Evolutionary conservation across 2,888 invertebrate species (phyloP).

Genomic region (Phyllotreta cruciferae): DNA sequence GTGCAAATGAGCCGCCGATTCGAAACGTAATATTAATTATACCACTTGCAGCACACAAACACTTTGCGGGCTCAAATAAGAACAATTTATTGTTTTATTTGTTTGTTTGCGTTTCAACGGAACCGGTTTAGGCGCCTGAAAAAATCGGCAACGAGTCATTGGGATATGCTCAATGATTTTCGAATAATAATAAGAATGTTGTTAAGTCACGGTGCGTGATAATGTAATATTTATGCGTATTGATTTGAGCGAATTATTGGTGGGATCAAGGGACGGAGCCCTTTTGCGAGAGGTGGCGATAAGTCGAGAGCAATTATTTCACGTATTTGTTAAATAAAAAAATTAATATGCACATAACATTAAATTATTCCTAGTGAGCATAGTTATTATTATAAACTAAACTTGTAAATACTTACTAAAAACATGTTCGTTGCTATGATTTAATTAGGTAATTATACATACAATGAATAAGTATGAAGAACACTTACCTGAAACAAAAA

Average conservation of each 20-base stretch:
- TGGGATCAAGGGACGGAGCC: too few species aligned
- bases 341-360: too few species aligned
- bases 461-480: too few species aligned
- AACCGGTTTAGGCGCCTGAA: conserved; percentile 32
- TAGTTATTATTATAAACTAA: too few species aligned
- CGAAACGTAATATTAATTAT: conserved; percentile 33
- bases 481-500: too few species aligned
- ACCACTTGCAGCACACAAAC: conserved; percentile 22
- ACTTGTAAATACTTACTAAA: too few species aligned
- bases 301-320: too few species aligned
- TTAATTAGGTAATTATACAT: too few species aligned
- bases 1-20: conserved; percentile 34
- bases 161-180: conserved; percentile 30
- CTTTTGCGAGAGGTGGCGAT: too few species aligned
- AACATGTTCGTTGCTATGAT: too few species aligned
- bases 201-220: conserved; percentile 28
- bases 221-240: conserved; percentile 13
- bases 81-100: conserved; percentile 34
- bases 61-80: conserved; percentile 29
- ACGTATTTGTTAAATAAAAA: too few species aligned
- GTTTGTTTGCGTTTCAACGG: conserved; percentile 19
- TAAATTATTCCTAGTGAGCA: too few species aligned
- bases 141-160: conserved; percentile 33
- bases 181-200: conserved; percentile 30
- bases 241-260: neutral